These are phyloP conservation scores for Acrocyrtus sp. DNA, from an alignment of 2,888 invertebrate genomes.

Conservation along the genomic window DNA sequence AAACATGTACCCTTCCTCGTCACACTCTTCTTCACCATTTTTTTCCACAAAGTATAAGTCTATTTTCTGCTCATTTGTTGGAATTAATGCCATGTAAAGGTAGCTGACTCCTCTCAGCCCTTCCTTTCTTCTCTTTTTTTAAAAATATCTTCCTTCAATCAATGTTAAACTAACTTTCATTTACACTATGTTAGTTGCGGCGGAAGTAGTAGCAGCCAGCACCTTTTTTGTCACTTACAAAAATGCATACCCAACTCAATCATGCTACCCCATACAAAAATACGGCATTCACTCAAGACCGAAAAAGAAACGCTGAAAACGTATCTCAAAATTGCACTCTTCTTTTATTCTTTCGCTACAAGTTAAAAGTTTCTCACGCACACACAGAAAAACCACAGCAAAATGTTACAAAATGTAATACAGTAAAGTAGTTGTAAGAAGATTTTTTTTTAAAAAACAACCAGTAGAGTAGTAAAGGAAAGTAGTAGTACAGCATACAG, in stretches of 20 bases:
- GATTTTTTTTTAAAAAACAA: too few species aligned
- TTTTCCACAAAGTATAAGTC: constrained; percentile 40
- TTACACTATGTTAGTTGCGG: background rate
- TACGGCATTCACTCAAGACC: too few species aligned
- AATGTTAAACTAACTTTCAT: too few species aligned
- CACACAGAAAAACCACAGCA: constrained; percentile 1
- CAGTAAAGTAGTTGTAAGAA: background rate
- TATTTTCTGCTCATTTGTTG: constrained; percentile 36
- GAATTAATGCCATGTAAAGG: constrained; percentile 43
- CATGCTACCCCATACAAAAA: background rate
- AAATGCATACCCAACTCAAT: background rate
- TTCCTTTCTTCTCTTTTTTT: too few species aligned
- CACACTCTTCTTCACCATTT: constrained; percentile 39
- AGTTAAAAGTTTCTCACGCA: background rate
- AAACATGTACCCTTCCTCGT: too few species aligned
- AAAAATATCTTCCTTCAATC: too few species aligned
- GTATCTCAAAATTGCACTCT: background rate
- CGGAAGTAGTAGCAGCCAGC: background rate
- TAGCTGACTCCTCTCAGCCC: too few species aligned
- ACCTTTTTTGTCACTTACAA: background rate
- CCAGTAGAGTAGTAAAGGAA: too few species aligned
- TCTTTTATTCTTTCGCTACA: background rate
- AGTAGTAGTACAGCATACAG: background rate
- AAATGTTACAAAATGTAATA: background rate
- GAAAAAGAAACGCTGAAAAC: too few species aligned